phyloP scores from a whole-genome alignment of 1,140 invertebrate species.

The Drosophila asahinai region DNA sequence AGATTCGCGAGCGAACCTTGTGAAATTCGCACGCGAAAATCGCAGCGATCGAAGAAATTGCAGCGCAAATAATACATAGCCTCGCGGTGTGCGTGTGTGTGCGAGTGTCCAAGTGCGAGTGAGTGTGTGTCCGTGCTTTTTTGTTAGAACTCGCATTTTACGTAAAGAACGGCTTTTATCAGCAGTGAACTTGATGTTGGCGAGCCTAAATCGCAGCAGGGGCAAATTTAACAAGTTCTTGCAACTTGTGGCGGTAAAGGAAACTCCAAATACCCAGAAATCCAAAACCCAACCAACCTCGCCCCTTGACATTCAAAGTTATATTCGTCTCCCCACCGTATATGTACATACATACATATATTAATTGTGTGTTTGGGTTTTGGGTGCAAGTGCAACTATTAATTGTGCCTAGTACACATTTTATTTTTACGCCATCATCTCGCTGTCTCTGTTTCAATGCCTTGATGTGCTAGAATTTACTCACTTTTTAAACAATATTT shows the following conservation, averaged over 20 bases:
- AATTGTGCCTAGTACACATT: constrained; percentile 79
- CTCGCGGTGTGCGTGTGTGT: constrained; percentile 57
- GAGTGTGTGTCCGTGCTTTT: constrained; percentile 53
- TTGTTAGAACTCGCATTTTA: constrained; percentile 77
- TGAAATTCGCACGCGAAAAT: constrained; percentile 61
- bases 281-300: constrained; percentile 30
- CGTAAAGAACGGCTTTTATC: constrained; percentile 74
- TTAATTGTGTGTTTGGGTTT: constrained; percentile 62
- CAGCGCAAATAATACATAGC: constrained; percentile 76
- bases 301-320: constrained; percentile 63
- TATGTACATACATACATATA: constrained; percentile 55
- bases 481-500: constrained; percentile 56
- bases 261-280: constrained; percentile 11
- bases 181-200: constrained; percentile 78
- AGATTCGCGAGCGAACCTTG: constrained; percentile 47
- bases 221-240: constrained; percentile 82
- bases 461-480: constrained; percentile 33
- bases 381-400: constrained; percentile 66
- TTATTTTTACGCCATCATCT: constrained; percentile 65
- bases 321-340: constrained; percentile 34
- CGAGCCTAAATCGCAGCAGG: constrained; percentile 78
- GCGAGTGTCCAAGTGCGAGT: constrained; percentile 40
- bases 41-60: constrained; percentile 63
- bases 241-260: constrained; percentile 81
- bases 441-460: constrained; percentile 20